Evolutionary conservation across 92 coral and sea anemone genomes (phyloP).

Genomic region (Palythoa caribaeorum): DNA sequence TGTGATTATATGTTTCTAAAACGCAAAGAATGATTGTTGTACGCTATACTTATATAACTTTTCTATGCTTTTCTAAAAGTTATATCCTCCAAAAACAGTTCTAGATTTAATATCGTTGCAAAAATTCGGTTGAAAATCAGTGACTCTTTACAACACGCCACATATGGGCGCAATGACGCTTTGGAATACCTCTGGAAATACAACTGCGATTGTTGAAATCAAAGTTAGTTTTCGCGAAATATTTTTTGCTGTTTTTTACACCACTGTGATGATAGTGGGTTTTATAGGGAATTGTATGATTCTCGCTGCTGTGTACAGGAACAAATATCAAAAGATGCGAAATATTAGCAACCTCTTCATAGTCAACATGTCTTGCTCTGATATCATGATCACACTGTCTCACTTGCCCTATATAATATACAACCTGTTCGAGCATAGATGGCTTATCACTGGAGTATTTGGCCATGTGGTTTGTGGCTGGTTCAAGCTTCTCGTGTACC

Average conservation of each 20-base stretch:
- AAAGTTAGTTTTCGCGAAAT: constrained; percentile 11
- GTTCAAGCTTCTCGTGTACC: neutral
- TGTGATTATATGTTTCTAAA: neutral
- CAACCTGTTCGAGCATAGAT: neutral
- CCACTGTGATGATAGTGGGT: neutral
- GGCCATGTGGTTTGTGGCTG: neutral
- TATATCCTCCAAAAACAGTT: neutral
- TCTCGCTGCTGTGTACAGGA: constrained; percentile 3
- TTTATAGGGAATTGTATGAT: constrained; percentile 4
- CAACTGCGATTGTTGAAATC: neutral
- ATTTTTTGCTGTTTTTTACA: constrained; percentile 8
- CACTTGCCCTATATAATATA: neutral
- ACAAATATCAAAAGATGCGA: constrained; percentile 13
- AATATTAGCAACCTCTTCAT: constrained; percentile 13
- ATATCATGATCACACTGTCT: neutral
- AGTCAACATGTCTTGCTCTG: constrained; percentile 5
- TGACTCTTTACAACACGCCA: neutral
- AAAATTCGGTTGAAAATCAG: neutral
- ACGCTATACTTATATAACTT: neutral
- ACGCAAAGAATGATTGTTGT: no score
- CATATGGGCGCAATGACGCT: neutral
- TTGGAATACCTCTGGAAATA: neutral
- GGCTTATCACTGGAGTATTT: neutral
- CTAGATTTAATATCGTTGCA: neutral
- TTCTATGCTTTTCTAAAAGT: neutral